Conservation (phyloP, 2,888 invertebrate species). For the Synanthedon andrenaeformis region DNA sequence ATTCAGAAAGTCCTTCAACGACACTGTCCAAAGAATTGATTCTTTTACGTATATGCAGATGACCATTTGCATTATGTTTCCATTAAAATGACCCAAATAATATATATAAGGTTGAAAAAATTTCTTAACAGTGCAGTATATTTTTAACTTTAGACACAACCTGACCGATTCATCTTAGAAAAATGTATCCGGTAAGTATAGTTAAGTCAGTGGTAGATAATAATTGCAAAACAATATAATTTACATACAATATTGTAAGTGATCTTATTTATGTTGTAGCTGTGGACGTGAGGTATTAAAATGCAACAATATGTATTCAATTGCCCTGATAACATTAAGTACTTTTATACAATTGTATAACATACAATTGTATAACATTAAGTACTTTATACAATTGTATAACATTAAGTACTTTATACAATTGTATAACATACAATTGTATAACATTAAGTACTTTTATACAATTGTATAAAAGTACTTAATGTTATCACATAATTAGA, state of each 20-base stretch:
- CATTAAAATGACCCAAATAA: slow-evolving; percentile 26
- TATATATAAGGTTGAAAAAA: slow-evolving; percentile 39
- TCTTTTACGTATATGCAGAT: slow-evolving; percentile 37
- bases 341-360: slow-evolving; percentile 6
- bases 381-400: too few relatives aligned
- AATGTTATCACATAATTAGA: too few relatives aligned
- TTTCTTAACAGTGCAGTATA: slow-evolving; percentile 27
- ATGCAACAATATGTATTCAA: background rate
- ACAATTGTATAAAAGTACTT: too few relatives aligned
- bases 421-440: too few relatives aligned
- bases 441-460: too few relatives aligned
- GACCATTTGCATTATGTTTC: slow-evolving; percentile 30
- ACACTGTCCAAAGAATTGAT: slow-evolving; percentile 34
- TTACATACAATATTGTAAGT: slow-evolving; percentile 5
- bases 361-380: too few relatives aligned
- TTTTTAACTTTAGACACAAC: slow-evolving; percentile 15
- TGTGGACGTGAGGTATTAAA: background rate
- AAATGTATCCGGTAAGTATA: background rate
- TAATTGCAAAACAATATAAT: background rate
- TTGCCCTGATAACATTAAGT: too few relatives aligned
- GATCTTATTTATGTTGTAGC: slow-evolving; percentile 1
- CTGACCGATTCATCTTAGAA: slow-evolving; percentile 13
- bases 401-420: too few relatives aligned
- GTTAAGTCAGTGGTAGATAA: background rate
- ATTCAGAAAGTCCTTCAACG: slow-evolving; percentile 44